Conservation (phyloP, 2,888 invertebrate genomes). For the Mythimna vitellina region DNA sequence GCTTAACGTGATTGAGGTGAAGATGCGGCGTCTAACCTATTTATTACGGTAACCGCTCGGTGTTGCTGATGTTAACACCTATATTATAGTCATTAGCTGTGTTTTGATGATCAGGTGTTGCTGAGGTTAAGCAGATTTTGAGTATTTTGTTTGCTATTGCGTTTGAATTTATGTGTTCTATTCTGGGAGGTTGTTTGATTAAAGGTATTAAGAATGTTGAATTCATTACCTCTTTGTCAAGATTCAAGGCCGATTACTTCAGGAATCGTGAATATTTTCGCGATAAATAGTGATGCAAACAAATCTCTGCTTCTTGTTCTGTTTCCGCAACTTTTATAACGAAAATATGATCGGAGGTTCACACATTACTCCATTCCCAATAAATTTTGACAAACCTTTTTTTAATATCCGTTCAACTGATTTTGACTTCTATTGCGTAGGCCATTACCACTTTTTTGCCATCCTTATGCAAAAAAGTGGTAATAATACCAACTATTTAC, state of each 20-base stretch:
- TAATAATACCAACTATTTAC: too few relatives aligned
- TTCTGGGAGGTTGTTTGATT: conserved; percentile 14
- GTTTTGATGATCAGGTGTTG: conserved; percentile 24
- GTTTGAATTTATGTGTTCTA: conserved; percentile 34
- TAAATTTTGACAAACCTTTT: too few relatives aligned
- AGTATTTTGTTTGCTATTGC: conserved; percentile 33
- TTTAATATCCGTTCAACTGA: too few relatives aligned
- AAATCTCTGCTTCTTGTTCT: too few relatives aligned
- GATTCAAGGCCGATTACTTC: not conserved
- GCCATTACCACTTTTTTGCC: too few relatives aligned
- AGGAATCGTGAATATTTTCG: too few relatives aligned
- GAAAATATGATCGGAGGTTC: too few relatives aligned
- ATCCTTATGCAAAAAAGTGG: too few relatives aligned
- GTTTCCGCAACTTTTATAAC: too few relatives aligned
- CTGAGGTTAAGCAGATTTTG: conserved; percentile 23
- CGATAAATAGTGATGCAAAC: too few relatives aligned
- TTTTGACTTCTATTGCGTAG: too few relatives aligned
- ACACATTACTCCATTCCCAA: too few relatives aligned
- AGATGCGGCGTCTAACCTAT: conserved; percentile 21
- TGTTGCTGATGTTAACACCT: conserved; percentile 42
- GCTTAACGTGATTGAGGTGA: conserved; percentile 28
- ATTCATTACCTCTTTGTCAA: not conserved
- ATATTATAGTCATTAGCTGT: conserved; percentile 29
- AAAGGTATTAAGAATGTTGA: conserved; percentile 22
- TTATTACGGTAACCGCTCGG: conserved; percentile 42